phyloP scores from a whole-genome alignment of 2,797 vertebrate species.

The Neosilurus hyrtlii region DNA sequence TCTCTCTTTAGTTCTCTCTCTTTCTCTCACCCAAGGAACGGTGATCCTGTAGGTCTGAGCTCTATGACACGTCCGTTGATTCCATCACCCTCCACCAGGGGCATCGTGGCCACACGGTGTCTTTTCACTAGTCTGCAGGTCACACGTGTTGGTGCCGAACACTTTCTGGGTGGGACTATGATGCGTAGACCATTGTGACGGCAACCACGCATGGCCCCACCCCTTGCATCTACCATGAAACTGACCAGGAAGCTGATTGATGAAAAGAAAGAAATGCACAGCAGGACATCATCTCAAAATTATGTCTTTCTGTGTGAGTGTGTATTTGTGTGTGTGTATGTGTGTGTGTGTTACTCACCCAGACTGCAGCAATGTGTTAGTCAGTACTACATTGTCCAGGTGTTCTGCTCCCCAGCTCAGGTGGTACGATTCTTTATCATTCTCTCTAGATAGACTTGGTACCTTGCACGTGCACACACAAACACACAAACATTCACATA shows the following conservation, averaged over 20 bases:
- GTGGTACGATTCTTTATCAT: constrained; percentile 87
- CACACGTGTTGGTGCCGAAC: constrained; percentile 93
- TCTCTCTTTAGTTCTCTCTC: not conserved
- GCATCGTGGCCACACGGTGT: constrained; percentile 94
- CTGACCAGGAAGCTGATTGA: constrained; percentile 92
- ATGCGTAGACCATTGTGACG: constrained; percentile 94
- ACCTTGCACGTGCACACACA: constrained; percentile 69
- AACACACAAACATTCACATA: too few relatives aligned
- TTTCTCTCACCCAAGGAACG: constrained; percentile 92
- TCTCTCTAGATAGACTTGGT: constrained; percentile 81
- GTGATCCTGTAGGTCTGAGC: constrained; percentile 94
- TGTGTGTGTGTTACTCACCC: constrained; percentile 76
- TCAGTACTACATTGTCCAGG: constrained; percentile 93
- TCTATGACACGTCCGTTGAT: constrained; percentile 92
- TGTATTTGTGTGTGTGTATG: constrained; percentile 1
- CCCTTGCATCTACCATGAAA: constrained; percentile 98
- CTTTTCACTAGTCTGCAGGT: constrained; percentile 96
- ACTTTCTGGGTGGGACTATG: constrained; percentile 96
- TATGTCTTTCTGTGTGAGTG: constrained; percentile 48
- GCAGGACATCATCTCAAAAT: not conserved
- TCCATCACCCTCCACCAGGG: constrained; percentile 95
- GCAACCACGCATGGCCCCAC: constrained; percentile 97
- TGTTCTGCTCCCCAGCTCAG: constrained; percentile 95
- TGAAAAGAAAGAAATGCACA: constrained; percentile 36
- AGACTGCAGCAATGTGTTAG: constrained; percentile 91